phyloP scores from a whole-genome alignment of 2,797 vertebrate genomes.

The Paedocypris micromegethes region DNA sequence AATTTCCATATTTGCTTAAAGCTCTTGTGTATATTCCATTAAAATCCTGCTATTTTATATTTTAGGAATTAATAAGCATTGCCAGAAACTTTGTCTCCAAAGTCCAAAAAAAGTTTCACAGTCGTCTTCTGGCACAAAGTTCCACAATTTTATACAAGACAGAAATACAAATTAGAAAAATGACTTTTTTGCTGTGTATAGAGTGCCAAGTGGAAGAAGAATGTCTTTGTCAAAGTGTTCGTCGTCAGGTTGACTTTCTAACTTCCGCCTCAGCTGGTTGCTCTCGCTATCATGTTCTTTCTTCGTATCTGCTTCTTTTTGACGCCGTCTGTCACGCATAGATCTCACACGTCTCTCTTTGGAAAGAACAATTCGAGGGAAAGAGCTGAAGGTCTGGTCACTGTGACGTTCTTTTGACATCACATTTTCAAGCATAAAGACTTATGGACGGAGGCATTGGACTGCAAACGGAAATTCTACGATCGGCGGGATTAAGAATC shows the following conservation, averaged over 20 bases:
- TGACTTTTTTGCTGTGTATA: slow-evolving; percentile 16
- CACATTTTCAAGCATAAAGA: slow-evolving; percentile 10
- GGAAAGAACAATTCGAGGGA: too few relatives aligned
- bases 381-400: slow-evolving; percentile 18
- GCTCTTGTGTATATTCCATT: too few relatives aligned
- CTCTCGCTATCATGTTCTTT: slow-evolving; percentile 20
- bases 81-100: too few relatives aligned
- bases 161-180: slow-evolving; percentile 23
- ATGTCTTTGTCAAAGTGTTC: slow-evolving; percentile 49
- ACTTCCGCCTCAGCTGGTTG: slow-evolving; percentile 21
- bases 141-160: not conserved
- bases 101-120: too few relatives aligned
- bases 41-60: too few relatives aligned
- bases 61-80: too few relatives aligned
- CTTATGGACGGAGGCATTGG: slow-evolving; percentile 35
- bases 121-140: not conserved
- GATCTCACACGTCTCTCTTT: slow-evolving; percentile 28
- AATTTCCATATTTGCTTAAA: too few relatives aligned
- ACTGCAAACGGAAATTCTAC: slow-evolving; percentile 26
- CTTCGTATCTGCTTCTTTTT: slow-evolving; percentile 25
- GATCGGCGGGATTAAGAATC: slow-evolving; percentile 35
- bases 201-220: slow-evolving; percentile 49
- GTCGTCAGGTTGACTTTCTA: slow-evolving; percentile 44
- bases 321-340: slow-evolving; percentile 45
- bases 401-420: slow-evolving; percentile 35